phyloP scores from a whole-genome alignment of 2,113 vertebrate genomes.

The Caranx melampygus region DNA sequence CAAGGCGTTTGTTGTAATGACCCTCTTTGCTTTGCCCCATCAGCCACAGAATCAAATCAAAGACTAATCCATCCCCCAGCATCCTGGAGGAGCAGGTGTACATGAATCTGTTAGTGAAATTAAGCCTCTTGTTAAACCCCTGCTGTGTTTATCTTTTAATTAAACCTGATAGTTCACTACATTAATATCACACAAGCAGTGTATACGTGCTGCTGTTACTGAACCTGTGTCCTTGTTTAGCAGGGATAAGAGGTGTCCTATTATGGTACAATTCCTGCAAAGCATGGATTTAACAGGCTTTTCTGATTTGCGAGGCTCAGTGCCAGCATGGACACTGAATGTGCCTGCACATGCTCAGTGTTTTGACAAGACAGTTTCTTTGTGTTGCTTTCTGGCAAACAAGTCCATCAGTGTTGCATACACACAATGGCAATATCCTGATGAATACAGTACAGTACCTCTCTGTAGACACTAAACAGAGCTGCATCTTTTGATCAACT shows the following conservation, averaged over 20 bases:
- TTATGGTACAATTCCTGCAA: slow-evolving; percentile 45
- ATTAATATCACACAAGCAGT: slow-evolving; percentile 48
- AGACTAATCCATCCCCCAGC: slow-evolving; percentile 55
- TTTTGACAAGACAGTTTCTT: slow-evolving; percentile 35
- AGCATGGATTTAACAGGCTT: slow-evolving; percentile 54
- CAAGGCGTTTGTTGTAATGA: slow-evolving; percentile 57
- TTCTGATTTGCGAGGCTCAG: slow-evolving; percentile 38
- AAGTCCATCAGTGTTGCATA: slow-evolving; percentile 21
- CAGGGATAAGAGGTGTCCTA: slow-evolving; percentile 42
- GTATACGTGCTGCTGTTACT: slow-evolving; percentile 22
- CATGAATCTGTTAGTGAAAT: slow-evolving; percentile 68
- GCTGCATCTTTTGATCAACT: slow-evolving; percentile 33
- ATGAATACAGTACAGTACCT: slow-evolving; percentile 30
- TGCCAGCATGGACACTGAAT: slow-evolving; percentile 13
- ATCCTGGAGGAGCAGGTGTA: slow-evolving; percentile 66
- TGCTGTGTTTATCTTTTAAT: slow-evolving; percentile 81
- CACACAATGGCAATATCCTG: slow-evolving; percentile 34
- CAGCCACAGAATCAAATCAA: slow-evolving; percentile 63
- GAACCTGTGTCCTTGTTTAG: slow-evolving; percentile 52
- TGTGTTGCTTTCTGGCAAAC: slow-evolving; percentile 46
- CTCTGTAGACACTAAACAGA: slow-evolving; percentile 12
- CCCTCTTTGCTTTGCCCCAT: slow-evolving; percentile 45
- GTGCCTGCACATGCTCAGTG: slow-evolving; percentile 14
- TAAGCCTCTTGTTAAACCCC: slow-evolving; percentile 61
- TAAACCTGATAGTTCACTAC: slow-evolving; percentile 60